Percentiles rank a stretch among this genome's conserved stretches.
Evolutionary conservation across 1,140 invertebrate species (phyloP).

Genomic region (Aphelenchoides avenae): DNA sequence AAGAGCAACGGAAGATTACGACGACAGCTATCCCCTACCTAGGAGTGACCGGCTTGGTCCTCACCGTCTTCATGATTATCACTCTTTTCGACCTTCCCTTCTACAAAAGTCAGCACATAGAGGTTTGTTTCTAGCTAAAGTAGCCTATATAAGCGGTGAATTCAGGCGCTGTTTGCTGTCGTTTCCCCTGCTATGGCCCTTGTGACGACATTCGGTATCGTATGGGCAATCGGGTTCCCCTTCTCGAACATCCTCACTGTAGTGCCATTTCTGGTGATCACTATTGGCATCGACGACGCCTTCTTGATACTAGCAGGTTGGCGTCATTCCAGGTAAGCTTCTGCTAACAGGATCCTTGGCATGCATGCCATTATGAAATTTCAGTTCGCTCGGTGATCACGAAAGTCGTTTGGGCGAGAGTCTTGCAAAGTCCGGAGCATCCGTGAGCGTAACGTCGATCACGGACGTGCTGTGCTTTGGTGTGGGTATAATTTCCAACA

Average conservation of each 20-base stretch:
- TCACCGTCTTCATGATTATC: constrained; percentile 49
- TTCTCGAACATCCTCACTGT: constrained; percentile 56
- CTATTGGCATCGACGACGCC: constrained; percentile 54
- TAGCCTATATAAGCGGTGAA: constrained; percentile 5
- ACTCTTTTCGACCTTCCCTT: constrained; percentile 48
- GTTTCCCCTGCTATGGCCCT: constrained; percentile 54
- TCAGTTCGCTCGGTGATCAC: constrained; percentile 33
- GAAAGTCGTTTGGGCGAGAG: constrained; percentile 46
- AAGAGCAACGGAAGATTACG: constrained; percentile 51
- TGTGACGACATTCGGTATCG: constrained; percentile 44
- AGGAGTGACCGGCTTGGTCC: constrained; percentile 41
- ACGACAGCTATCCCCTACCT: constrained; percentile 46
- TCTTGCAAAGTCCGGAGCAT: constrained; percentile 54
- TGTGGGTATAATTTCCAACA: constrained; percentile 53
- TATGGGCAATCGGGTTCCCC: constrained; percentile 47
- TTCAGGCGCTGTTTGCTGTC: constrained; percentile 47
- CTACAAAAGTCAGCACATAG: constrained; percentile 51
- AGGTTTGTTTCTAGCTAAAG: constrained; percentile 34
- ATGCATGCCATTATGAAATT: background rate
- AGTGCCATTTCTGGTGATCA: constrained; percentile 53
- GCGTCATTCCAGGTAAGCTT: constrained; percentile 51
- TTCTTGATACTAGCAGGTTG: constrained; percentile 54
- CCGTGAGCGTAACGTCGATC: constrained; percentile 52
- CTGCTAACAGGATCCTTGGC: background rate
- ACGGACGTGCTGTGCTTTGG: constrained; percentile 55